Evolutionary conservation across 2,888 invertebrate species (phyloP).

Genomic region (Boloria euphrosyne): DNA sequence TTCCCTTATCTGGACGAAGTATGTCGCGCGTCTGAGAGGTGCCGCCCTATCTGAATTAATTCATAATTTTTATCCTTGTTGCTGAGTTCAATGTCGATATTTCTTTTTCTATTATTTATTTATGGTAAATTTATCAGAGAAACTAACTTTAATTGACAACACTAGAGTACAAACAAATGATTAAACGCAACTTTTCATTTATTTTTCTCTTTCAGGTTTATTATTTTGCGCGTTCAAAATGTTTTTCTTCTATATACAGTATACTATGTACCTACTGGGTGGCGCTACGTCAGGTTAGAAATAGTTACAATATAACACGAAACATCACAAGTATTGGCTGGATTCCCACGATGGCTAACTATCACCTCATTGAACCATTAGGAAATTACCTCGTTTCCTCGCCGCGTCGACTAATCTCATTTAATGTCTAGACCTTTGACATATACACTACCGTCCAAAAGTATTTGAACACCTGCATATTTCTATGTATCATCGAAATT

Average conservation of each 20-base stretch:
- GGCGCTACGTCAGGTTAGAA: slow-evolving; percentile 19
- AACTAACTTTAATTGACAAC: neutral
- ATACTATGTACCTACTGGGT: slow-evolving; percentile 9
- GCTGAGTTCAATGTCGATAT: slow-evolving; percentile 33
- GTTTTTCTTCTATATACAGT: slow-evolving; percentile 17
- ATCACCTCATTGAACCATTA: slow-evolving; percentile 70
- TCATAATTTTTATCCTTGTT: slow-evolving; percentile 78
- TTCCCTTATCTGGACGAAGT: slow-evolving; percentile 79
- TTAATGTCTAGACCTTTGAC: slow-evolving; percentile 52
- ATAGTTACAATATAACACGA: slow-evolving; percentile 37
- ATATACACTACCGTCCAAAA: too few relatives aligned
- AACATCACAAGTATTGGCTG: slow-evolving; percentile 53
- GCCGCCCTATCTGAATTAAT: slow-evolving; percentile 80
- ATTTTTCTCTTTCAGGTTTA: neutral
- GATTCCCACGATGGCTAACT: slow-evolving; percentile 68
- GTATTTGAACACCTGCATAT: too few relatives aligned
- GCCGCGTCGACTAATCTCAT: slow-evolving; percentile 57
- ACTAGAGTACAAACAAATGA: neutral
- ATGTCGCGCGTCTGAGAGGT: slow-evolving; percentile 79
- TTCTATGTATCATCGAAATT: too few relatives aligned
- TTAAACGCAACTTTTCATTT: neutral
- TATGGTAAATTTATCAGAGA: slow-evolving; percentile 19
- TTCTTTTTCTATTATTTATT: slow-evolving; percentile 28
- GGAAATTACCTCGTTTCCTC: slow-evolving; percentile 64
- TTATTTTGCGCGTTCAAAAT: neutral